Conservation (phyloP, 2,797 vertebrate genomes). For the Protosalanx chinensis region DNA sequence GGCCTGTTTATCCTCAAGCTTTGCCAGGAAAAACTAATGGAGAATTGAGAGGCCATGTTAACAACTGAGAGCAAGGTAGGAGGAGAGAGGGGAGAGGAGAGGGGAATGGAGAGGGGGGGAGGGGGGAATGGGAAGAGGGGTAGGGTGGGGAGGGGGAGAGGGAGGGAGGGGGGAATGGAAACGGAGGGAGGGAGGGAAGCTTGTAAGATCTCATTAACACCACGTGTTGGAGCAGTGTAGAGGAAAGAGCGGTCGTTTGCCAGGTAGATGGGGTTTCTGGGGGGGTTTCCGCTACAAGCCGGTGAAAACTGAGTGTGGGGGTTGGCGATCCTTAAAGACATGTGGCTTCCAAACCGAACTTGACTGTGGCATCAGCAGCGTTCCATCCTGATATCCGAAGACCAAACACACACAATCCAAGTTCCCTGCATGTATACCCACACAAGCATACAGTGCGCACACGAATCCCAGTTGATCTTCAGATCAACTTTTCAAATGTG, state of each 20-base stretch:
- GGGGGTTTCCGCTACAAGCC: not conserved
- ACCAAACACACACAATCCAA: not conserved
- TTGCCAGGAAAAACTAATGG: conserved; percentile 12
- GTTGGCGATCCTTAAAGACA: not conserved
- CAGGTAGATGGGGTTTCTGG: not conserved
- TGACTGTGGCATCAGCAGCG: not conserved
- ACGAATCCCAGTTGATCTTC: conserved; percentile 7
- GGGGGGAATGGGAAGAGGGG: not conserved
- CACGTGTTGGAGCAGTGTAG: not conserved
- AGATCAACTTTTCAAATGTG: too few relatives aligned
- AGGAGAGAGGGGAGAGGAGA: not conserved
- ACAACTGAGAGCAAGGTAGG: conserved; percentile 14
- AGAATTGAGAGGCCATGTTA: conserved; percentile 12
- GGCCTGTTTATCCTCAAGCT: not conserved
- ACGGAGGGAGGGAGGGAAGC: not conserved
- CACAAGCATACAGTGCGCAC: not conserved
- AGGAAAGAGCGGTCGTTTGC: not conserved
- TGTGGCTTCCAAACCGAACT: not conserved
- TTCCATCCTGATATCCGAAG: not conserved
- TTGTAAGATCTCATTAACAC: conserved; percentile 7
- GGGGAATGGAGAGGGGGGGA: not conserved
- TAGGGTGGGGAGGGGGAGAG: not conserved
- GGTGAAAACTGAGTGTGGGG: not conserved
- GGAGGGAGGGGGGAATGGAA: not conserved
- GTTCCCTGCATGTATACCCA: not conserved